Base-by-base conservation (phyloP, 2,113 vertebrate genomes). In the Acrocephalus kingi region DNA sequence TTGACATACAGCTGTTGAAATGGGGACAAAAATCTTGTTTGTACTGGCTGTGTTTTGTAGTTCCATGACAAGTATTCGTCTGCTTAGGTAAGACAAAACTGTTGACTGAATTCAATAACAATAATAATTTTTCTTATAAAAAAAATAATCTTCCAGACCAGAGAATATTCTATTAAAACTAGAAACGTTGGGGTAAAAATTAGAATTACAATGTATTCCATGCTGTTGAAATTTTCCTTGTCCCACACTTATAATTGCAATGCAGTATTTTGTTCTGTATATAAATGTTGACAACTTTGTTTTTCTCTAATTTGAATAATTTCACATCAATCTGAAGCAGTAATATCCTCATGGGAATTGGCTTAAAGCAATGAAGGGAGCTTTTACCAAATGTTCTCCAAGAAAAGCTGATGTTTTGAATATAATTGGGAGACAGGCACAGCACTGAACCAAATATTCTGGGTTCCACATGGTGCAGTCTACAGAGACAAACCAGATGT, bases 401-500 rank as follows among this genome's bases (percentile, higher is more conserved):
- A 45, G 73, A 94, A 89, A 92, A 85, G 39, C 43, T 94, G 74
- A 63, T 62, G 73, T 88, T 95, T 86, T 72, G 49, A 84, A 85
- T 71, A 22, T 72, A 92, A 84, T 9, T 92, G 61, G 25, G 75
- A 95, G 76, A 78, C 14, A 71, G 58, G 62, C 71, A 61, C 14
- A 61, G 64, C 86, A 76, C 30, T 92, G 94, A 95, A 86, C 49
- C 64, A 69, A 51, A 21, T 86, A 71, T 61, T 93, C 77, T 0
- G 0, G 58, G 58, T 87, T 80, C 46, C 74, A 91, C 68, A 41
- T 35, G 62, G 23, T 91, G 46, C 78, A 61, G 58, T 9, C 61
- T 66, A 68, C 31, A 92, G 67, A 90, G 68, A 73, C 54, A 77
- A 86, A 67, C 58, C 92, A 96, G 95, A 94, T 94, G 88, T 88